Evolutionary conservation across 2,113 vertebrate species (phyloP), one percentile per base, ranked within the genome.

Genomic region (Hucho hucho): DNA sequence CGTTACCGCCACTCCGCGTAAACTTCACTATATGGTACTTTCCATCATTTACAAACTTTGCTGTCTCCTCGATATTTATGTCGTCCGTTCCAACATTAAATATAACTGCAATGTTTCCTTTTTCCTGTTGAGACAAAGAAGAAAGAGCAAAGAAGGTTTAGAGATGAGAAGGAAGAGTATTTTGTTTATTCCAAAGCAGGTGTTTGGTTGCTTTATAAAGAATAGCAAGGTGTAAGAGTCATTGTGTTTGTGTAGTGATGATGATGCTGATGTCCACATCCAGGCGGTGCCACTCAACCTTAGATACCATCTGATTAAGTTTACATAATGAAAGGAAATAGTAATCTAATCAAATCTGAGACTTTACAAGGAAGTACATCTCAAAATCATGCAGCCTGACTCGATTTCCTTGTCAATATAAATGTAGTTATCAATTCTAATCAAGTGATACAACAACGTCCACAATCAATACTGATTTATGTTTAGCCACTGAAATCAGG

Each of bases 1-100:
- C 98, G 88, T 99, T 99, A 91, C 98, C 98, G 64, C 98, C 98
- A 85, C 97, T 99, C 90, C 98, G 91, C 1, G 97, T 99, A 93
- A 99, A 99, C 92, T 96, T 97, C 84, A 99, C 97, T 93, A 98
- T 95, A 76, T 99, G 98, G 94, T 99, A 99, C 90, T 97, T 98
- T 79, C 98, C 98, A 80, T 99, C 98, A 79, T 99, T 99, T 92
- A 99, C 97, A 94, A 98, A 97, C 89, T 97, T 97, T 89, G 96
- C 93, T 72, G 95, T 95, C 91, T 99, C 97, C 88, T 98, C 96
- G 26, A 99, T 98, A 83, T 97, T 94, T 89, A 99, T 99, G 94
- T 99, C 98, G 79, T 99, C 97, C 64, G 98, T 99, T 86, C 97
- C 97, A 74, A 99, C 97, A 85, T 99, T 99, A 91, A 99, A 99